phyloP scores from a whole-genome alignment of 2,888 invertebrate species.

The Nycteola revayana region DNA sequence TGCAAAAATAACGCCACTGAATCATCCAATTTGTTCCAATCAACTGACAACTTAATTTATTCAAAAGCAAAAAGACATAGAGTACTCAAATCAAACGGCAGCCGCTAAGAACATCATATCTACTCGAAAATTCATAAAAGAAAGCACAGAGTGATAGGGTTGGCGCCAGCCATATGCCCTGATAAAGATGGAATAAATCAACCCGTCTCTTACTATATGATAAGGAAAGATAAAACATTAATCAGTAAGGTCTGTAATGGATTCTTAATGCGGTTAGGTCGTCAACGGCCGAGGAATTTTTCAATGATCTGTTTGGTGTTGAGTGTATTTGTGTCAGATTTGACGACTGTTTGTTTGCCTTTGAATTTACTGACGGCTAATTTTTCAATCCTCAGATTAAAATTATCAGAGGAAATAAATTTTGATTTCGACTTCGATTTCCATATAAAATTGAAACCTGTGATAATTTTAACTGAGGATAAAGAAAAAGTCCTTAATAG shows the following conservation, averaged over 20 bases:
- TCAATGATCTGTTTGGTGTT: conserved; percentile 20
- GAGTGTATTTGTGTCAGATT: conserved; percentile 7
- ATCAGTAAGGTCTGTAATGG: conserved; percentile 59
- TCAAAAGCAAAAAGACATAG: conserved; percentile 6
- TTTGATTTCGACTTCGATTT: no score
- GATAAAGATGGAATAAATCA: conserved; percentile 53
- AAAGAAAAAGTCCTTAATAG: no score
- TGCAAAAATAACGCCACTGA: conserved; percentile 5
- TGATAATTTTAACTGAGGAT: no score
- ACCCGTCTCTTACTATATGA: conserved; percentile 42
- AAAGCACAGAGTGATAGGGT: conserved; percentile 37
- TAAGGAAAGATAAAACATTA: conserved; percentile 57
- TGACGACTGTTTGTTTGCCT: background rate
- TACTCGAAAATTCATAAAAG: conserved; percentile 49
- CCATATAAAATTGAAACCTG: no score
- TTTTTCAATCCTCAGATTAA: no score
- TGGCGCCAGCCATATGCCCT: conserved; percentile 43
- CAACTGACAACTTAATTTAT: conserved; percentile 3
- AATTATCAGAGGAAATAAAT: no score
- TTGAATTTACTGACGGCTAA: no score
- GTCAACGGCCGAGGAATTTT: conserved; percentile 35
- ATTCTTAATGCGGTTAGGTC: conserved; percentile 51
- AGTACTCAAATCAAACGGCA: conserved; percentile 39
- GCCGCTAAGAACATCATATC: conserved; percentile 46
- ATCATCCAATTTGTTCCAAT: background rate